Evolutionary conservation across 2,113 vertebrate genomes (phyloP), one percentile per base, ranked within the genome.

Genomic region (Speoplatyrhinus poulsoni): DNA sequence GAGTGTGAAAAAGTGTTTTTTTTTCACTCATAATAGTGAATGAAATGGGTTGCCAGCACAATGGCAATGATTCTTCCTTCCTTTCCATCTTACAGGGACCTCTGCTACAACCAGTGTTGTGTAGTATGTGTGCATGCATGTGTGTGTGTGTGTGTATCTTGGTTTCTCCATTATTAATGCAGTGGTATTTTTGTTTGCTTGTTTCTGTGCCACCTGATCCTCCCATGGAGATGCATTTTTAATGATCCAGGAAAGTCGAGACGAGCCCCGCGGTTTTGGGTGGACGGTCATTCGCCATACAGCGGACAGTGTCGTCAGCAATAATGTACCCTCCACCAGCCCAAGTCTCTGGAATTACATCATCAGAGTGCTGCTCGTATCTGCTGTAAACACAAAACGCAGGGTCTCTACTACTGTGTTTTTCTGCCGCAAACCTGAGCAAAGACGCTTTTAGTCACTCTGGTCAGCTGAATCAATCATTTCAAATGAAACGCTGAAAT

Each of bases 151-250:
- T 57, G 3, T 54, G 62, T 12, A 60, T 68, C 57, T 66, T 62
- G 68, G 73, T 47, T 63, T 1, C 73, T 90, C 63, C 67, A 89
- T 89, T 88, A 89, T 87, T 88, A 80, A 91, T 88, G 80, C 75
- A 46, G 64, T 12, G 15, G 73, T 77, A 79, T 88, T 90, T 91
- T 83, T 89, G 87, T 85, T 88, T 85, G 70, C 75, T 89, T 84
- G 87, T 88, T 80, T 83, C 61, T n/a, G 79, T 73, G 84, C 62
- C 76, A 91, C 76, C 71, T 15, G 77, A 91, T 83, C 81, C 75
- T 83, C 77, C 73, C 75, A 1, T 12, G 54, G 78, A 73, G 70
- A 77, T 91, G 70, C 79, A 92, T 89, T 85, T 87, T 90, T 92
- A 85, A 90, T 70, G 75, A 80, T 74, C 57, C 5, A 17, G 62